Evolutionary conservation across 2,888 invertebrate species (phyloP).

Genomic region (Ectemnius continuus): DNA sequence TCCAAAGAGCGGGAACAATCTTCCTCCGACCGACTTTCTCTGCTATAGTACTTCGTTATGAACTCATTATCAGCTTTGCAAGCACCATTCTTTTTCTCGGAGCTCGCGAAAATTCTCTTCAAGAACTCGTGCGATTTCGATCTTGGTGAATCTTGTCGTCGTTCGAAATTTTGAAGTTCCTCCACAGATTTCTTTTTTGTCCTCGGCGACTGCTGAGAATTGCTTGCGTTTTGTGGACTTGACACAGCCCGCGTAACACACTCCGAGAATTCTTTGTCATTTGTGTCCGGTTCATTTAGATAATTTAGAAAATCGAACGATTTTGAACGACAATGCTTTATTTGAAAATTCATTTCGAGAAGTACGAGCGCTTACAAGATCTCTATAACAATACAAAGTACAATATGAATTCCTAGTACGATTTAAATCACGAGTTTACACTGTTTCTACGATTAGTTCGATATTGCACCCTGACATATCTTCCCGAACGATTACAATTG

Average conservation of each 20-base stretch:
- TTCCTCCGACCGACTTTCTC: background rate
- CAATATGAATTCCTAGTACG: no score
- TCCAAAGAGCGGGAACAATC: background rate
- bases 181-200: background rate
- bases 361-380: constrained; percentile 11
- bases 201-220: background rate
- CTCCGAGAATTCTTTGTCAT: no score
- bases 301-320: background rate
- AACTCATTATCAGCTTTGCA: constrained; percentile 51
- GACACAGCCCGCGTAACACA: constrained; percentile 14
- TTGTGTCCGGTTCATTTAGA: background rate
- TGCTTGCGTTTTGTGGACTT: background rate
- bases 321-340: background rate
- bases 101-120: constrained; percentile 48
- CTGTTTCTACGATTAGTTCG: no score
- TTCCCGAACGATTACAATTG: no score
- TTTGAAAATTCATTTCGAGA: constrained; percentile 21
- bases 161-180: constrained; percentile 23
- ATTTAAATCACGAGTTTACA: no score
- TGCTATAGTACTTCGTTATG: constrained; percentile 34
- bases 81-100: constrained; percentile 47
- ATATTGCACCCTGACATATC: no score
- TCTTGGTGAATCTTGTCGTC: background rate
- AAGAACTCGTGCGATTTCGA: constrained; percentile 53
- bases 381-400: background rate